Evolutionary conservation across 1,140 invertebrate genomes (phyloP).

Genomic region (Drosophila eugracilis): DNA sequence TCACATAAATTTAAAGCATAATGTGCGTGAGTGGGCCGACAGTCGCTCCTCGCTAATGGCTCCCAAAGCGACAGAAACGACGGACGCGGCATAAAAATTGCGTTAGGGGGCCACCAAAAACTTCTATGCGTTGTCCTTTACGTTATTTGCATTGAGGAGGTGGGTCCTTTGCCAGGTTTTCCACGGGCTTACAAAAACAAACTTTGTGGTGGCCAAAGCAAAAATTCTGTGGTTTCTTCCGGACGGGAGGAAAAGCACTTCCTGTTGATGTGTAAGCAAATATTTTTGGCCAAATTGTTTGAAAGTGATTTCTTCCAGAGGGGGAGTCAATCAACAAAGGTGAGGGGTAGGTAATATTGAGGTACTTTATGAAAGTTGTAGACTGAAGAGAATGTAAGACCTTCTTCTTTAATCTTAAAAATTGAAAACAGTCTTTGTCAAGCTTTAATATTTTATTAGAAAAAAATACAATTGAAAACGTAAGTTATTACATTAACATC

Average conservation of each 20-base stretch:
- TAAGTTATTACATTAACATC: neutral
- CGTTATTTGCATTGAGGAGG: slow-evolving; percentile 20
- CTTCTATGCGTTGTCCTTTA: slow-evolving; percentile 27
- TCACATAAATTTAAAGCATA: slow-evolving; percentile 82
- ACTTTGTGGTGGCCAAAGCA: slow-evolving; percentile 61
- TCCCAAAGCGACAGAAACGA: slow-evolving; percentile 63
- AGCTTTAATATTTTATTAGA: neutral
- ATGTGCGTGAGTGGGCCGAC: slow-evolving; percentile 65
- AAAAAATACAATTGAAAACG: neutral
- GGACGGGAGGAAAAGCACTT: slow-evolving; percentile 22
- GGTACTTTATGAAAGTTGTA: slow-evolving; percentile 4
- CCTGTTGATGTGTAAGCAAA: slow-evolving; percentile 73
- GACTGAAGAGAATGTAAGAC: neutral
- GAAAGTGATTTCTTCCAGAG: slow-evolving; percentile 68
- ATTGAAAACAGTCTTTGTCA: neutral
- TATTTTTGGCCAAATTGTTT: slow-evolving; percentile 76
- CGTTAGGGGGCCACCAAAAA: slow-evolving; percentile 52
- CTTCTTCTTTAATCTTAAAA: neutral
- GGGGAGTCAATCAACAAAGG: slow-evolving; percentile 32
- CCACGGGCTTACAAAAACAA: slow-evolving; percentile 68
- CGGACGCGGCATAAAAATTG: slow-evolving; percentile 71
- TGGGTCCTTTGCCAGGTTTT: slow-evolving; percentile 10
- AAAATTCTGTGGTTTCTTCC: slow-evolving; percentile 4
- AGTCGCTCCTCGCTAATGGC: slow-evolving; percentile 65
- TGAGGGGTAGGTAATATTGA: slow-evolving; percentile 1